A percentile compares a stretch with the other conserved stretches of the same genome.
Evolutionary conservation across 1,140 invertebrate species (phyloP).

Genomic region (Drosophila repletoides): DNA sequence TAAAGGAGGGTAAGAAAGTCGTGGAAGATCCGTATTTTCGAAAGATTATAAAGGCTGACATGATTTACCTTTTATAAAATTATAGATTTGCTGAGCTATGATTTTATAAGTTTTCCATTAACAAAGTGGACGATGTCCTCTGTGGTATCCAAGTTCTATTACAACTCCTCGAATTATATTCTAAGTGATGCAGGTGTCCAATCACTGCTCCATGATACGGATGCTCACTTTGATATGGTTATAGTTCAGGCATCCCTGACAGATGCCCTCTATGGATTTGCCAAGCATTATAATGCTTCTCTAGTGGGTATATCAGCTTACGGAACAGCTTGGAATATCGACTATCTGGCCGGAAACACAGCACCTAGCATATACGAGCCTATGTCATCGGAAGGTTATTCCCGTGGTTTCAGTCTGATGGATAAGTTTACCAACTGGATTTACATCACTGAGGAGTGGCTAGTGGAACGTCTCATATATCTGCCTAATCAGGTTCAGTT

Average conservation of each 20-base stretch:
- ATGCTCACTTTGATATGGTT: constrained; percentile 56
- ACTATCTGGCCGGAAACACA: constrained; percentile 55
- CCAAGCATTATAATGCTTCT: constrained; percentile 54
- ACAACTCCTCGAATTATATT: constrained; percentile 33
- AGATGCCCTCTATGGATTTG: constrained; percentile 68
- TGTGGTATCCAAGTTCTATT: constrained; percentile 22
- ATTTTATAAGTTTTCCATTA: background rate
- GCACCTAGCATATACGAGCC: constrained; percentile 78
- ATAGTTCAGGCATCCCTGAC: constrained; percentile 55
- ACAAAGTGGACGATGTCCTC: constrained; percentile 48
- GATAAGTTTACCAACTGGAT: constrained; percentile 81
- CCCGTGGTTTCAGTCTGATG: constrained; percentile 68
- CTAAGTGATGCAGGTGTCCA: constrained; percentile 49
- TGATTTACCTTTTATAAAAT: constrained; percentile 1
- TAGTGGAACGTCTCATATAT: constrained; percentile 34
- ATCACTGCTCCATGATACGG: constrained; percentile 33
- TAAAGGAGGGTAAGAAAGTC: constrained; percentile 26
- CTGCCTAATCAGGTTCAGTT: constrained; percentile 68
- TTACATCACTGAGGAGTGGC: constrained; percentile 52
- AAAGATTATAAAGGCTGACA: too few relatives aligned
- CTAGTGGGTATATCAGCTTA: constrained; percentile 61
- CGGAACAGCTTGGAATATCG: constrained; percentile 62
- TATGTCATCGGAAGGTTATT: constrained; percentile 55
- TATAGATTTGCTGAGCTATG: constrained; percentile 7
- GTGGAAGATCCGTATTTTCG: too few relatives aligned